Evolutionary conservation across 2,888 invertebrate species (phyloP).

Genomic region (Osmoderma eremita): DNA sequence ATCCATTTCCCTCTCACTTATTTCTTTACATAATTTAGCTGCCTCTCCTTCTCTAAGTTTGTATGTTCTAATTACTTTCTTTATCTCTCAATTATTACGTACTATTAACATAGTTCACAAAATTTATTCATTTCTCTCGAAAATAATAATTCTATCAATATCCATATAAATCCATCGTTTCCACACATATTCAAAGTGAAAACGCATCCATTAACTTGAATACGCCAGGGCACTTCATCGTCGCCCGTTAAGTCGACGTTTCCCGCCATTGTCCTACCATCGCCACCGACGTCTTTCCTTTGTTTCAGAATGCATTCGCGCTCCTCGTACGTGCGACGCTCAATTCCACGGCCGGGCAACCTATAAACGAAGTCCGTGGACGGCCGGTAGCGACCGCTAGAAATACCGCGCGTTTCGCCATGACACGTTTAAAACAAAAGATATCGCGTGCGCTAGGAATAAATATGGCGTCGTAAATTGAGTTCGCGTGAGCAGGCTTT

Average conservation of each 20-base stretch:
- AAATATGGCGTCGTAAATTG: slow-evolving; percentile 65
- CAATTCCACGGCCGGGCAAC: slow-evolving; percentile 17
- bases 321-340: not conserved
- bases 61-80: too few species aligned
- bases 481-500: slow-evolving; percentile 64
- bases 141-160: too few species aligned
- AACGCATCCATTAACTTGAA: too few species aligned
- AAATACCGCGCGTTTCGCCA: slow-evolving; percentile 58
- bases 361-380: too few species aligned
- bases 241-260: slow-evolving; percentile 30
- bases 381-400: slow-evolving; percentile 35
- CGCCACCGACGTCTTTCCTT: slow-evolving; percentile 49
- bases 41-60: too few species aligned
- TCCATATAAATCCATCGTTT: too few species aligned
- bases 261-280: slow-evolving; percentile 46
- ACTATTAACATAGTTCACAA: too few species aligned
- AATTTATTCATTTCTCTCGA: too few species aligned
- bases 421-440: slow-evolving; percentile 64
- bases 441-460: slow-evolving; percentile 64
- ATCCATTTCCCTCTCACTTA: too few species aligned
- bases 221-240: not conserved
- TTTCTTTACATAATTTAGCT: too few species aligned
- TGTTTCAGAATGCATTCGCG: slow-evolving; percentile 51
- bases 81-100: too few species aligned
- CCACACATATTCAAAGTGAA: too few species aligned